Conservation (phyloP, 2,888 invertebrate species). For the Drosophila sordidula region DNA sequence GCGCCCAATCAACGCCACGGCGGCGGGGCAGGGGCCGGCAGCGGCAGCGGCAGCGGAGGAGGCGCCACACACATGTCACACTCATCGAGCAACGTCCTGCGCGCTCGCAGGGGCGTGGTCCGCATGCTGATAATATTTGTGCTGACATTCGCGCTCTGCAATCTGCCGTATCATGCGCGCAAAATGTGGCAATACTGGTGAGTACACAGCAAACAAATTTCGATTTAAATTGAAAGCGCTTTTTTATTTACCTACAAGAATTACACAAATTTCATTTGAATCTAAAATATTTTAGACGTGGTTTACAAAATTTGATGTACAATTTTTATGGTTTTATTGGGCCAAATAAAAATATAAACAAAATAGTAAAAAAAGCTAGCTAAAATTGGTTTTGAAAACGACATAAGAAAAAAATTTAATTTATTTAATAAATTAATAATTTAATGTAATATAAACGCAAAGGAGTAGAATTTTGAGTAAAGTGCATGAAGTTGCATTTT, state of each 20-base stretch:
- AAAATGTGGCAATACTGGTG: slow-evolving; percentile 95
- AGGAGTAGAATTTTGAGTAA: too few relatives aligned
- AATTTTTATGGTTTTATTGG: too few relatives aligned
- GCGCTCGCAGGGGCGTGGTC: slow-evolving; percentile 93
- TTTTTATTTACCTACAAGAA: too few relatives aligned
- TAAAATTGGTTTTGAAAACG: too few relatives aligned
- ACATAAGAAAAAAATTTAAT: too few relatives aligned
- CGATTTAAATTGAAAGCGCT: neutral
- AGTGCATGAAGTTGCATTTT: too few relatives aligned
- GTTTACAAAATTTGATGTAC: too few relatives aligned
- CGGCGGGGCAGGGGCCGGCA: slow-evolving; percentile 28
- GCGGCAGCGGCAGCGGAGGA: slow-evolving; percentile 26
- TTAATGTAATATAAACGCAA: too few relatives aligned
- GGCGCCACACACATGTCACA: slow-evolving; percentile 88
- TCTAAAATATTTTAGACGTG: too few relatives aligned
- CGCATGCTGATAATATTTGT: slow-evolving; percentile 95
- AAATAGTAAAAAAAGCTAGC: too few relatives aligned
- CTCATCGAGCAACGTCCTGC: slow-evolving; percentile 90
- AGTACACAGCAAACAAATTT: slow-evolving; percentile 54
- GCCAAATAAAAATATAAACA: too few relatives aligned
- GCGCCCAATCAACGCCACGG: slow-evolving; percentile 81
- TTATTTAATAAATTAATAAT: too few relatives aligned
- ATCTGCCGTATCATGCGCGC: slow-evolving; percentile 94
- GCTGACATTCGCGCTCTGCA: slow-evolving; percentile 94
- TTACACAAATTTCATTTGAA: neutral